Conservation (phyloP, 2,113 vertebrate species). For the Dendrocopos noguchii region DNA sequence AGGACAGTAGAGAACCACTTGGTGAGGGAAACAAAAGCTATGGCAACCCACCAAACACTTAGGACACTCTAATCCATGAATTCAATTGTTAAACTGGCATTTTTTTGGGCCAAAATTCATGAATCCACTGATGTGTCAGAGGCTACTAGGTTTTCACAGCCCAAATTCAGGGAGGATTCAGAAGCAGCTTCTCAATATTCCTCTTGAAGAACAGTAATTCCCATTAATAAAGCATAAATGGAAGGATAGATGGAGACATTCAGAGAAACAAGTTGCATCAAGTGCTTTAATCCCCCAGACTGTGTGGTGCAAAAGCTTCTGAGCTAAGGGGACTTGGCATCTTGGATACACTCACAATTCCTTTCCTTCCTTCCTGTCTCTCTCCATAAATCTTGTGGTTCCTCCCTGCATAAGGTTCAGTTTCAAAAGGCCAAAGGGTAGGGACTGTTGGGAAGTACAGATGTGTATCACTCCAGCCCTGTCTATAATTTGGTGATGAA, state of each 20-base stretch:
- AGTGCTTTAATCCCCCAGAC: neutral
- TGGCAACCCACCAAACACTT: rapidly evolving
- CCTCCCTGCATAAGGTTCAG: neutral
- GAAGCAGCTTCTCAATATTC: neutral
- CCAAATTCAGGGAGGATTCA: neutral
- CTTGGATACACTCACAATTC: neutral
- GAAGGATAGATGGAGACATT: neutral
- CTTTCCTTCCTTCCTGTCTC: neutral
- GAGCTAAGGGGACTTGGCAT: neutral
- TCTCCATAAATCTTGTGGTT: neutral
- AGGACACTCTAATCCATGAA: neutral
- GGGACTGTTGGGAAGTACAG: neutral
- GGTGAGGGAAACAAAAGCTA: neutral
- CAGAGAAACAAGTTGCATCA: neutral
- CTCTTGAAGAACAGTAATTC: neutral
- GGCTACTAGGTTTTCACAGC: neutral
- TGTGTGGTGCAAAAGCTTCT: neutral
- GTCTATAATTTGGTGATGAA: neutral
- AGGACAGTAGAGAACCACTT: neutral
- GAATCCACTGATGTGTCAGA: neutral
- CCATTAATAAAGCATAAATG: neutral
- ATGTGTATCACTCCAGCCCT: neutral
- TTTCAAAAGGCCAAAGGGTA: neutral
- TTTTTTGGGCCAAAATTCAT: neutral
- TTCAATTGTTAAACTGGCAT: neutral